Conservation (phyloP, 2,113 vertebrate genomes). For the Chlamydotis undulata region DNA sequence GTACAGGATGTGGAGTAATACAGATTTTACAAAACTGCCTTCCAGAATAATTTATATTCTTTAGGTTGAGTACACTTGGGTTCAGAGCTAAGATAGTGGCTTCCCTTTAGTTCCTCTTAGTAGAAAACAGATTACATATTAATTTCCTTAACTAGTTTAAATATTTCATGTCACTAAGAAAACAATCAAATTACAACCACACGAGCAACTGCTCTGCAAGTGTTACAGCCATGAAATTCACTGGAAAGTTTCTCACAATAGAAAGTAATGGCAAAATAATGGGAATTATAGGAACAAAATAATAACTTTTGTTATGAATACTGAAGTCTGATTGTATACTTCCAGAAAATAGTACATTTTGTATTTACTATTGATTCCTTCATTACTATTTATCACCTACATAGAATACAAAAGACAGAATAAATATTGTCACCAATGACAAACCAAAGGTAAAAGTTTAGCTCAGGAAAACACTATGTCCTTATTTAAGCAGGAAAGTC, state of each 20-base stretch:
- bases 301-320: background rate
- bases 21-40: background rate
- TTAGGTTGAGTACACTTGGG: background rate
- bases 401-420: background rate
- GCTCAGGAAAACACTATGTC: background rate
- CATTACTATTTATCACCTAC: background rate
- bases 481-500: background rate
- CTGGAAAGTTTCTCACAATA: background rate
- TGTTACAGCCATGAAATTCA: background rate
- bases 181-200: background rate
- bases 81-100: background rate
- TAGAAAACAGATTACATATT: background rate
- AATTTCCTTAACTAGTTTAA: background rate
- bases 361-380: background rate
- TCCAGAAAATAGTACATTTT: background rate
- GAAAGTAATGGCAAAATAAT: background rate
- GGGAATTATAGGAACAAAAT: background rate
- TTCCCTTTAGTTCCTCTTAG: background rate
- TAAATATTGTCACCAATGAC: background rate
- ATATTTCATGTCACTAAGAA: background rate
- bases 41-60: background rate
- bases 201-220: background rate
- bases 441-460: background rate
- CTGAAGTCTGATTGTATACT: background rate
- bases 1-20: background rate